Percentiles rank a stretch among this genome's conserved stretches.
Conservation (phyloP, 2,797 vertebrate species). For the Pyrocephalus nanus region DNA sequence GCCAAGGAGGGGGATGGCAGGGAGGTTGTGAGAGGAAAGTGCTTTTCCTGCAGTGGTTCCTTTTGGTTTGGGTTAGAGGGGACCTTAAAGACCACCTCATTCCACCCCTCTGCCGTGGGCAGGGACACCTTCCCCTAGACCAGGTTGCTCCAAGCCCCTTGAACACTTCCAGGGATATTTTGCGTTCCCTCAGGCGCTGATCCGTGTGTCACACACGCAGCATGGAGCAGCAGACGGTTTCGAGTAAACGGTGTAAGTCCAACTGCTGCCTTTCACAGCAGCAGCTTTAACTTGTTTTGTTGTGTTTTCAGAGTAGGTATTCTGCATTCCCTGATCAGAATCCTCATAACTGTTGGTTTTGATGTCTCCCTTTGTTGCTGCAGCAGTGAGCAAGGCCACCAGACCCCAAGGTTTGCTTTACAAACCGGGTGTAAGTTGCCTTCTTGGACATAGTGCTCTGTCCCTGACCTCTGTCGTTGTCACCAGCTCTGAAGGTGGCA, state of each 20-base stretch:
- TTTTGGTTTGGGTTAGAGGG: too few species aligned
- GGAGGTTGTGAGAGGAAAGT: not conserved
- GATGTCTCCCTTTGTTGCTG: not conserved
- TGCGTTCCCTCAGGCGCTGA: not conserved
- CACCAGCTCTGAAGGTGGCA: accelerated
- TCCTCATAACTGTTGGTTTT: not conserved
- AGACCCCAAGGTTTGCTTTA: not conserved
- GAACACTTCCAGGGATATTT: not conserved
- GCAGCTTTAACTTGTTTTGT: not conserved
- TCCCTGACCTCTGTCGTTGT: not conserved
- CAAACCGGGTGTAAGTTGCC: not conserved
- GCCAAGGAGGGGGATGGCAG: not conserved
- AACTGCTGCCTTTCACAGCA: not conserved
- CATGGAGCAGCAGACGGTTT: not conserved
- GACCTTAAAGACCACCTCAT: not conserved
- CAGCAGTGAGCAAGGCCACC: not conserved
- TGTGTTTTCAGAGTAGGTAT: not conserved
- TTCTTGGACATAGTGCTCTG: not conserved
- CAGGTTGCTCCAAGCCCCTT: not conserved
- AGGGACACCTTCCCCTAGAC: not conserved
- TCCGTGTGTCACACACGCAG: accelerated
- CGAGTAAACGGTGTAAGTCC: not conserved
- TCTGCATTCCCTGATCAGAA: not conserved
- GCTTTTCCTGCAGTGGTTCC: not conserved
- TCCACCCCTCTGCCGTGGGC: not conserved